Percentiles rank a stretch among this genome's conserved stretches.
Evolutionary conservation across 2,113 vertebrate genomes (phyloP).

Genomic region (Parus major): DNA sequence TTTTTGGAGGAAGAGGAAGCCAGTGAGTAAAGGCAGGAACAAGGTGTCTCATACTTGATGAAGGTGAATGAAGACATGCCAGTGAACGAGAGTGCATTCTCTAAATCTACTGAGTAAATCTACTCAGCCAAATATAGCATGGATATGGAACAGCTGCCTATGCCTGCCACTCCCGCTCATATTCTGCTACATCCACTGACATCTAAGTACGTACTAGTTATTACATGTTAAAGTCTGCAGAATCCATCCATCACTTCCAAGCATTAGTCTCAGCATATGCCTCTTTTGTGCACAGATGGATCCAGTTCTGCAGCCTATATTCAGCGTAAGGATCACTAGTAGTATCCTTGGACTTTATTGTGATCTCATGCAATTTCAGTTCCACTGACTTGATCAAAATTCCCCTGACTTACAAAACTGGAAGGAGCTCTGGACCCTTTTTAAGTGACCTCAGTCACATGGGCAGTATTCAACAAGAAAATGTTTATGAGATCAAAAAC

Average conservation of each 20-base stretch:
- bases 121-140: not conserved
- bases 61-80: not conserved
- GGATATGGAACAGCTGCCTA: slow-evolving; percentile 1
- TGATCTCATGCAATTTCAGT: not conserved
- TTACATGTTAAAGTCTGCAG: slow-evolving; percentile 4
- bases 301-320: not conserved
- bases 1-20: not conserved
- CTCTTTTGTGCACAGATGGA: not conserved
- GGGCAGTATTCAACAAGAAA: not conserved
- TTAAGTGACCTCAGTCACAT: not conserved
- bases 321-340: not conserved
- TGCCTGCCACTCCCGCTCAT: not conserved
- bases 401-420: not conserved
- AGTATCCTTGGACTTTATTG: not conserved
- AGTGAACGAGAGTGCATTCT: rapidly evolving
- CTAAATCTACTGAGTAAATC: too few species aligned
- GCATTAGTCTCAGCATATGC: not conserved
- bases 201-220: not conserved
- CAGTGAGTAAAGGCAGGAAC: not conserved
- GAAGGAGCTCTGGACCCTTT: not conserved
- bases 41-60: not conserved
- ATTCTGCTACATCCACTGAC: not conserved
- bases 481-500: not conserved
- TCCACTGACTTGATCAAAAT: not conserved
- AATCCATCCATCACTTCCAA: slow-evolving; percentile 22